Evolutionary conservation across 2,113 vertebrate species (phyloP), one percentile per base, ranked within the genome.

Genomic region (Gymnocephalus cernua): DNA sequence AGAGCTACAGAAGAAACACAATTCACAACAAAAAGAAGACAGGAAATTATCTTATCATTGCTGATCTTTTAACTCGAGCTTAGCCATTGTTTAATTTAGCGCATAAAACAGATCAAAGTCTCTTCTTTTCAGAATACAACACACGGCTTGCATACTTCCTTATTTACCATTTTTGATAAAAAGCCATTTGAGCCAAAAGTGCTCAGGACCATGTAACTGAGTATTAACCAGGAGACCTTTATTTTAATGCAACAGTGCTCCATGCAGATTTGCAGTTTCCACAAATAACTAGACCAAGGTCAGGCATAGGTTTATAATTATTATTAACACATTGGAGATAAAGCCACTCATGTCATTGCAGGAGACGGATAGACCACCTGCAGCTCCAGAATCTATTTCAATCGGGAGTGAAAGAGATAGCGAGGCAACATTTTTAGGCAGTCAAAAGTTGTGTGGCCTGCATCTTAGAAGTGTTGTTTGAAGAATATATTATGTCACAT

Each of bases 251-350:
- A 15, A 1, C 21, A 1, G 4, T 10, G 53, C 21, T 21, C 1
- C 18, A 16, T 32, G 62, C 70, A 76, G 41, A 63, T 18, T 44
- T 15, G 0, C 44, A 16, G 38, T 75, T 82, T 19, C 45, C 41
- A 54, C 45, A 57, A 27, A 51, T 27, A 72, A 72, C 61, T 67
- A 68, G 72, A 68, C 2, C 67, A 72, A 56, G n/a, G 78, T 75
- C 32, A 44, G 32, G 3, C 53, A 18, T n/a, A 27, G 65, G 57
- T 61, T 72, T 74, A 56, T 62, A 77, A 70, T 65, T 62, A 70
- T 73, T 72, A 64, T 73, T 72, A 64, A 87, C 74, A 73, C 58
- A 15, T 32, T 23, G 45, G 27, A 47, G 69, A 73, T 79, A 69
- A 87, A 76, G 64, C 35, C 19, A 12, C 21, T 54, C 38, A 29